Percentiles rank a stretch among this genome's conserved stretches.
phyloP scores from a whole-genome alignment of 2,113 vertebrate genomes.

The Rhinogobius similis region DNA sequence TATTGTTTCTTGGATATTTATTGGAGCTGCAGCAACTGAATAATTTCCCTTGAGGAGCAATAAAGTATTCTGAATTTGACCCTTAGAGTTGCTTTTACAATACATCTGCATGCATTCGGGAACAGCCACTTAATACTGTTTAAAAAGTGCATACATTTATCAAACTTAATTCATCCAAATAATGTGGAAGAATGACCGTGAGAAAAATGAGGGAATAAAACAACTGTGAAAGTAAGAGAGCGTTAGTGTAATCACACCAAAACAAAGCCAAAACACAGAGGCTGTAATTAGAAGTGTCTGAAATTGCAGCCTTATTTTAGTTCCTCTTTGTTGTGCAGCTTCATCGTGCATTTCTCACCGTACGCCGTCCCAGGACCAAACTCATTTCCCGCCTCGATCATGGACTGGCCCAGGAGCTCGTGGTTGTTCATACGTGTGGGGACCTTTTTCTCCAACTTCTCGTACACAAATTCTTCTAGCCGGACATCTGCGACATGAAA shows the following conservation, averaged over 20 bases:
- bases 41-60: background rate
- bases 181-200: background rate
- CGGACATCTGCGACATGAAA: conserved; percentile 85
- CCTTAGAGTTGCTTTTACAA: too few relatives aligned
- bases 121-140: background rate
- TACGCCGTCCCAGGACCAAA: conserved; percentile 96
- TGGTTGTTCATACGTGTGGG: conserved; percentile 94
- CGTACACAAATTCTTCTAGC: conserved; percentile 98
- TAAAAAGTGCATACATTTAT: background rate
- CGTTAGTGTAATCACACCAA: background rate
- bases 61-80: background rate
- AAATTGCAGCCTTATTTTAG: conserved; percentile 2
- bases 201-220: background rate
- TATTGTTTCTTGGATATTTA: background rate
- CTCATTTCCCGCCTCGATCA: conserved; percentile 95
- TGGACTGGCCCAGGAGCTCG: conserved; percentile 90
- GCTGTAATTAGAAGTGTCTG: background rate
- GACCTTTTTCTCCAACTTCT: conserved; percentile 96
- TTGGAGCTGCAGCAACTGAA: background rate
- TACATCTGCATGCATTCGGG: too few relatives aligned
- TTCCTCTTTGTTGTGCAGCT: background rate
- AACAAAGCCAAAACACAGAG: conserved; percentile 2
- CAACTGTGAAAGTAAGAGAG: background rate
- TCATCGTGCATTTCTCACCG: conserved; percentile 76
- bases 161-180: background rate